Percentiles rank a stretch among this genome's conserved stretches.
These are phyloP conservation scores for Drosophila pandora DNA, from an alignment of 1,140 invertebrate species.

Conservation along the genomic window DNA sequence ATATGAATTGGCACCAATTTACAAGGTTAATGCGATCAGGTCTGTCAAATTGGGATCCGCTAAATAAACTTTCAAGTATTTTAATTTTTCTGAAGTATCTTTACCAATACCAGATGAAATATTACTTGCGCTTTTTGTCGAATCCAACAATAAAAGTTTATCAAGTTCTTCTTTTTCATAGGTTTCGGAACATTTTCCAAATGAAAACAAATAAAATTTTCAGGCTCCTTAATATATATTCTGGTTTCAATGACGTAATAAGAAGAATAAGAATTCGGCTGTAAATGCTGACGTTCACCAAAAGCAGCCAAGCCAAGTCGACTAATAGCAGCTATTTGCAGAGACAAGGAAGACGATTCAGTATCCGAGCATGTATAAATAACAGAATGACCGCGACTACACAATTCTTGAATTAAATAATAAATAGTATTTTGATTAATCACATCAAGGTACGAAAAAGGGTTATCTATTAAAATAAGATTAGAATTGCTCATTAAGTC, in stretches of 20 bases:
- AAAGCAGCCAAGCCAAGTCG: constrained; percentile 13
- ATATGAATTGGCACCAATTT: too few species aligned
- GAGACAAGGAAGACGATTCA: constrained; percentile 7
- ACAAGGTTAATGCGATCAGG: too few species aligned
- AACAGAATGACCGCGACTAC: constrained; percentile 24
- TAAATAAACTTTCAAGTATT: constrained; percentile 14
- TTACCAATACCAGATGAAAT: not conserved
- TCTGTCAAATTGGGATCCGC: too few species aligned
- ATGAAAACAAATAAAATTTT: not conserved
- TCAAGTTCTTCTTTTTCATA: too few species aligned
- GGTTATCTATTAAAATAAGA: constrained; percentile 56
- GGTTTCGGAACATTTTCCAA: too few species aligned
- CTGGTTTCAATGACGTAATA: constrained; percentile 39
- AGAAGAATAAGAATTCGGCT: not conserved
- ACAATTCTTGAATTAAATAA: constrained; percentile 25
- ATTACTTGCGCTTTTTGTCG: too few species aligned
- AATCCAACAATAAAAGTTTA: too few species aligned
- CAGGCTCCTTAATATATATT: not conserved
- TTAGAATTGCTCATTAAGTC: constrained; percentile 47
- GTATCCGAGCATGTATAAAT: constrained; percentile 47
- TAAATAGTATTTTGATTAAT: constrained; percentile 13
- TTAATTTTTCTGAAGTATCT: not conserved
- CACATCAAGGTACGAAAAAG: constrained; percentile 45
- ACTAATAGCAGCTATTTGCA: constrained; percentile 20
- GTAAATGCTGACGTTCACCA: constrained; percentile 42